Base-by-base conservation (phyloP, 2,797 vertebrate species). In the Pantherophis alleghaniensis region DNA sequence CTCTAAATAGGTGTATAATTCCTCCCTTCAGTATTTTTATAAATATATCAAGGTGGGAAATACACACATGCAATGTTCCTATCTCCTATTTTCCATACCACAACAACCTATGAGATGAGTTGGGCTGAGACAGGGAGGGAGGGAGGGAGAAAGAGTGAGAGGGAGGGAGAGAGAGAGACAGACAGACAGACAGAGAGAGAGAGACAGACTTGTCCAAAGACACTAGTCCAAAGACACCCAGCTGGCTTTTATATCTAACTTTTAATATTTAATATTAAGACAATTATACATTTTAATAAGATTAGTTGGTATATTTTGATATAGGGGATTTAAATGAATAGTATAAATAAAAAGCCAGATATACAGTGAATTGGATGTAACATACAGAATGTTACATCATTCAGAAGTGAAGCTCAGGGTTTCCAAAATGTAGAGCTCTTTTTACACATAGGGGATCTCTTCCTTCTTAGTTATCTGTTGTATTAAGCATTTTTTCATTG, bases 391-490 rank as follows among this genome's bases (percentile, higher is more conserved):
- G 0, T 92, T 90, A 88, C 94, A 89, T 94, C 86, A 86, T 94
- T 96, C 94, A 32, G 5, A 94, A 91, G 93, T 83, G 94, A 97
- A 95, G 94, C 56, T 91, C 0, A 9, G 86, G 91, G 61, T 93
- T 91, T 95, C 89, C 88, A 95, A 95, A 95, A 94, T 61, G 83
- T 92, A 53, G 91, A 94, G 55, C 28, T 92, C 94, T 94, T 91
- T 92, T 93, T 95, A 93, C 18, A 37, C 3, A 51, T 94, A 91
- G 88, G 93, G 94, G 95, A 94, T 91, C 92, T 86, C 96, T 97
- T 97, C 95, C 93, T 96, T 95, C 57, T 96, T 96, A 91, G 93
- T 91, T 95, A 91, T 89, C 93, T 93, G 28, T 96, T 96, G 37
- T 86, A 61, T 95, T 94, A 94, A 95, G 92, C 95, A 95, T 94